phyloP scores from a whole-genome alignment of 64 coral and sea anemone genomes.

The Stylophora pistillata region DNA sequence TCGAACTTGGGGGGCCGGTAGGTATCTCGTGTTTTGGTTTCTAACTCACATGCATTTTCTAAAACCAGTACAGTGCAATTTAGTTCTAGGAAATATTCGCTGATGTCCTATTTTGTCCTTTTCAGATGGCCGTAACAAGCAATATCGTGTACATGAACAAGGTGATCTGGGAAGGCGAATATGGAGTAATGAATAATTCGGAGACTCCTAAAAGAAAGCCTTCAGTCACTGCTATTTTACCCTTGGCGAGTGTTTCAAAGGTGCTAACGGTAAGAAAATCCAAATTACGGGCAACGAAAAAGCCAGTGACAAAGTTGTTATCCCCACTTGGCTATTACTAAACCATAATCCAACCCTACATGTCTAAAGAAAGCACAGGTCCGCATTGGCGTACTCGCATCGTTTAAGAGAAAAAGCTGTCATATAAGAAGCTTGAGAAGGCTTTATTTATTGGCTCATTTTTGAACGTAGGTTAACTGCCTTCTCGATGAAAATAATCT shows the following conservation, averaged over 20 bases:
- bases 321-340: too few species aligned
- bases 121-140: constrained; percentile 63
- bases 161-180: constrained; percentile 65
- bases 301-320: too few species aligned
- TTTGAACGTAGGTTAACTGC: too few species aligned
- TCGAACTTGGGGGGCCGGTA: neutral
- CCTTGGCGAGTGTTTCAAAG: constrained; percentile 81
- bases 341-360: too few species aligned
- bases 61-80: neutral
- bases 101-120: neutral
- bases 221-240: constrained; percentile 51
- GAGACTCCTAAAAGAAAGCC: constrained; percentile 40
- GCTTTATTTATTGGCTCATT: too few species aligned
- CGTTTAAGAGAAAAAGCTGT: too few species aligned
- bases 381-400: too few species aligned
- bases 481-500: too few species aligned
- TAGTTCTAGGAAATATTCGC: neutral
- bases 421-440: too few species aligned
- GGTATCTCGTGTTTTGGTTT: neutral
- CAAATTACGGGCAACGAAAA: too few species aligned
- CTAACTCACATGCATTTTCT: too few species aligned
- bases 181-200: constrained; percentile 65
- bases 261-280: constrained; percentile 70
- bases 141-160: constrained; percentile 73
- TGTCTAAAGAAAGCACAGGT: too few species aligned